A percentile compares a stretch with the other conserved stretches of the same genome.
Conservation (phyloP, 2,888 invertebrate species). For the Drosophila heteroneura region DNA sequence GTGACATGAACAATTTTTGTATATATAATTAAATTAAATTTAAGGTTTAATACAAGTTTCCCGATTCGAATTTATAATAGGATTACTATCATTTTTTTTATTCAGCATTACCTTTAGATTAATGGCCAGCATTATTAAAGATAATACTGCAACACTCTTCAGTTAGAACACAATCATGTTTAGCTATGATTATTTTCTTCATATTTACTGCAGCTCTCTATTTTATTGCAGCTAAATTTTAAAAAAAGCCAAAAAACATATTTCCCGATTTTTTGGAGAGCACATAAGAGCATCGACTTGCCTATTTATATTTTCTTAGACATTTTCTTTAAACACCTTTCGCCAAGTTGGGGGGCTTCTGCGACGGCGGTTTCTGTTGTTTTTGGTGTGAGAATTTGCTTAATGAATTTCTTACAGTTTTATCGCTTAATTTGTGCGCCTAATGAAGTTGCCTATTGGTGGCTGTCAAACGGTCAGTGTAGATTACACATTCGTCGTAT, state of each 20-base stretch:
- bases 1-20: background rate
- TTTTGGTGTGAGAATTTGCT: conserved; percentile 65
- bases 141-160: background rate
- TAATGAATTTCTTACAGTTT: conserved; percentile 77
- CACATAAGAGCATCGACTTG: conserved; percentile 24
- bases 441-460: conserved; percentile 75
- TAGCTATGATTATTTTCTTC: background rate
- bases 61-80: background rate
- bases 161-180: background rate
- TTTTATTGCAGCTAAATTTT: background rate
- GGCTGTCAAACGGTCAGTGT: conserved; percentile 51
- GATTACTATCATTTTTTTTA: background rate
- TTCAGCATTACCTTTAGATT: background rate
- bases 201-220: background rate
- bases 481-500: conserved; percentile 71
- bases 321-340: conserved; percentile 55
- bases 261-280: conserved; percentile 4
- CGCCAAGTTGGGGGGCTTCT: conserved; percentile 54
- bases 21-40: background rate
- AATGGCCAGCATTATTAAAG: background rate
- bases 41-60: background rate
- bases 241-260: background rate
- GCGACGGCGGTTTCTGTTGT: conserved; percentile 38
- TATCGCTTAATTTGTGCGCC: conserved; percentile 76
- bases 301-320: conserved; percentile 2